phyloP scores from a whole-genome alignment of 35 echinoderm and acorn worm species.

The Eucidaris tribuloides region DNA sequence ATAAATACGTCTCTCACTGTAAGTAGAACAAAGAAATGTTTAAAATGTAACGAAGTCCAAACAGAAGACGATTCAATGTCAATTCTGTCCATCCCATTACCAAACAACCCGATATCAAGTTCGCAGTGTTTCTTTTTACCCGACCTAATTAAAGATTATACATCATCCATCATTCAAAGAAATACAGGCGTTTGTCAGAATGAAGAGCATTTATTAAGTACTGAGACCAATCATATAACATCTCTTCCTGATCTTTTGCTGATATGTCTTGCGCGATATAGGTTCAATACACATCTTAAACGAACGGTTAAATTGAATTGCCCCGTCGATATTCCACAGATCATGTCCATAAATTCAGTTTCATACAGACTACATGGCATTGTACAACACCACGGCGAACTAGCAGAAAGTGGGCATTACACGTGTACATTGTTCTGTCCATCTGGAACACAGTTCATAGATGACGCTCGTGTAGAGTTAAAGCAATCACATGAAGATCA shows the following conservation, averaged over 20 bases:
- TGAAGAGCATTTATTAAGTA: too few species aligned
- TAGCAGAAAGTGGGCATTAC: neutral
- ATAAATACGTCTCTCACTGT: too few species aligned
- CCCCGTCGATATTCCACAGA: neutral
- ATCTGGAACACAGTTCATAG: neutral
- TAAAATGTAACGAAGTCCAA: too few species aligned
- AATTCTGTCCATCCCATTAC: too few species aligned
- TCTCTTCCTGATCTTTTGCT: neutral
- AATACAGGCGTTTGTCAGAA: too few species aligned
- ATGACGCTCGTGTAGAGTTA: neutral
- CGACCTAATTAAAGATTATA: too few species aligned
- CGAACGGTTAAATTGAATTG: neutral
- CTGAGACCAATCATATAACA: neutral
- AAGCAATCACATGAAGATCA: neutral
- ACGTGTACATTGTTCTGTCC: neutral
- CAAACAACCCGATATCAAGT: too few species aligned
- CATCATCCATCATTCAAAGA: too few species aligned
- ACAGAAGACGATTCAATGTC: too few species aligned
- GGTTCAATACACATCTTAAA: neutral
- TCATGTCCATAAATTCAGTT: neutral
- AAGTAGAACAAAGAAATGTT: too few species aligned
- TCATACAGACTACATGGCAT: neutral
- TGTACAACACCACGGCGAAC: neutral
- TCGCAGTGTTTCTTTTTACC: too few species aligned
- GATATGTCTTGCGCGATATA: neutral